These are phyloP conservation scores for Noturus placidus DNA, from an alignment of 2,113 vertebrate species.

Conservation along the genomic window DNA sequence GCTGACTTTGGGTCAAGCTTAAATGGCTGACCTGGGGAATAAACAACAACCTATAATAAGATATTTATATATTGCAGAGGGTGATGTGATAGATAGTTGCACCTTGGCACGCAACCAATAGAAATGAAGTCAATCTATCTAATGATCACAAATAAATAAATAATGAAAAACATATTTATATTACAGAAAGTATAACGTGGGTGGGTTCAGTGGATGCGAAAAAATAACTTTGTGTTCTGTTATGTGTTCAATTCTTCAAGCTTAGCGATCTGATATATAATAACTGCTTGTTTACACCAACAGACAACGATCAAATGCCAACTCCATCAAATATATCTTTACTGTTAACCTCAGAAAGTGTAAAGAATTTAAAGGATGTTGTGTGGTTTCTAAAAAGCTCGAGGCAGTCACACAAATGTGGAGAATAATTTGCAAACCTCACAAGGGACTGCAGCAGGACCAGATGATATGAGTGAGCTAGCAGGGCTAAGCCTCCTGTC, in stretches of 20 bases:
- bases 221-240: background rate
- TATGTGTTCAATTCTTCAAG: background rate
- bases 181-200: background rate
- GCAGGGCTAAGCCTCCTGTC: background rate
- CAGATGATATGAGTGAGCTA: background rate
- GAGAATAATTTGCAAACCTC: background rate
- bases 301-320: background rate
- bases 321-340: background rate
- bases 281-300: background rate
- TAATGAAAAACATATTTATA: background rate
- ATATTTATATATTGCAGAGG: background rate
- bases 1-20: slow-evolving; percentile 96
- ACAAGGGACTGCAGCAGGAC: background rate
- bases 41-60: background rate
- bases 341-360: background rate
- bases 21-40: slow-evolving; percentile 88
- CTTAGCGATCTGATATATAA: background rate
- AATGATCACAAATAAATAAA: background rate
- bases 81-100: slow-evolving; percentile 23
- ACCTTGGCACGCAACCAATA: background rate
- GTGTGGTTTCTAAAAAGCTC: background rate
- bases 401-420: background rate
- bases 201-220: background rate
- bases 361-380: background rate
- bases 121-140: background rate